phyloP scores from a whole-genome alignment of 1,140 invertebrate genomes.

The Diabrotica virgifera region DNA sequence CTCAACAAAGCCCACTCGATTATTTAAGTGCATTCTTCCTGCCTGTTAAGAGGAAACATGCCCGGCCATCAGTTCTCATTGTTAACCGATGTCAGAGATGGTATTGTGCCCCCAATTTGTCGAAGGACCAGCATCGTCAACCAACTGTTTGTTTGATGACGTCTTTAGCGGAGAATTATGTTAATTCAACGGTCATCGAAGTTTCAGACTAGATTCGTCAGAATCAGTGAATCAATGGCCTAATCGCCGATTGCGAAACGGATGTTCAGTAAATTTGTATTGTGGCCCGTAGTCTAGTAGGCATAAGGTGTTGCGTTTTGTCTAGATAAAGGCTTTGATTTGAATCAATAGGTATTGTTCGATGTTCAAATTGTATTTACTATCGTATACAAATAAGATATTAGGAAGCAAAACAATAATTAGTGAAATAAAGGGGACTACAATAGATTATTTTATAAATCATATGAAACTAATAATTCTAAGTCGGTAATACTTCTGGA shows the following conservation, averaged over 20 bases:
- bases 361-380: too few relatives aligned
- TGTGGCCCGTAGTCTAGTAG: too few relatives aligned
- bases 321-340: too few relatives aligned
- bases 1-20: background rate
- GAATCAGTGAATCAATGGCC: background rate
- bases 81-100: background rate
- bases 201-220: background rate
- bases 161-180: constrained; percentile 21
- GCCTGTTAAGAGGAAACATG: background rate
- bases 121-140: constrained; percentile 11
- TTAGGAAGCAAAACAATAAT: too few relatives aligned
- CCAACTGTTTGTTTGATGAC: constrained; percentile 26
- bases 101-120: constrained; percentile 25
- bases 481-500: too few relatives aligned
- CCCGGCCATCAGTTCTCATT: background rate
- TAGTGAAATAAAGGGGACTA: too few relatives aligned
- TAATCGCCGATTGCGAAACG: background rate
- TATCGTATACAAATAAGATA: too few relatives aligned
- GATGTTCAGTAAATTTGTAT: too few relatives aligned
- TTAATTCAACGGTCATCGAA: constrained; percentile 7
- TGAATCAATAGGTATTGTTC: too few relatives aligned
- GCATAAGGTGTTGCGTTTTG: too few relatives aligned
- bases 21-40: background rate
- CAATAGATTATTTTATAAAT: too few relatives aligned
- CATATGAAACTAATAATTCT: too few relatives aligned